Base-by-base conservation (phyloP, 2,888 invertebrate species). In the Ennomos erosarius region DNA sequence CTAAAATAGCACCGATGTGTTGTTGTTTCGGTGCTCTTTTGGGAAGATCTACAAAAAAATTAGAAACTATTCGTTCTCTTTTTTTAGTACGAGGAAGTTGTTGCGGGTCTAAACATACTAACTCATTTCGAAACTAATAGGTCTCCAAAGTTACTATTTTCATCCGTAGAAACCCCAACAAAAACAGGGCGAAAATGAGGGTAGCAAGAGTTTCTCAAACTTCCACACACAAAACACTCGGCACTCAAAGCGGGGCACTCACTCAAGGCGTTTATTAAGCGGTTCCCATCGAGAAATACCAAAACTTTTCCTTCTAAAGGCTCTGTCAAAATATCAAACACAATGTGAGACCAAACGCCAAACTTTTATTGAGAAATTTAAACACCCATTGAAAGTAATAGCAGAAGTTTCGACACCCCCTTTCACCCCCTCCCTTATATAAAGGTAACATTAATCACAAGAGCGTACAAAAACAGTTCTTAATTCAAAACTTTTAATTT, bases 321-420 rank as follows among this genome's bases (percentile, higher is more conserved):
- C 73, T 68, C 77, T 79, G 81, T 84, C 81, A 81, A 83, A 85
- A 84, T 83, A 83, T 80, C 81, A 82, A 79, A 78, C 75, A 81
- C 80, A 83, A 80, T 81, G 68, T 70, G 74, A 73, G 63, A 67
- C 69, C 67, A 69, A 75, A 78, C 72, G 57, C 53, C 9, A 35
- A 85, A 82, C 79, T 86, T 84, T 85, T 87, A 87, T 87, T 82
- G 80, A 80, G 78, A 79, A 84, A 84, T 87, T 87, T 82, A 85
- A 88, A 84, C 82, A 78, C 69, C 82, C 78, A 82, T 86, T 81
- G 71, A 68, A 75, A 75, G 83, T 87, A 86, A 87, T 85, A 81
- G 85, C 75, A 53, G 71, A 87, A 88, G 83, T 87, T 88, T 77
- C 44, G 51, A 57, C 51, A 55, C 55, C 54, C 42, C 47, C 51